Evolutionary conservation across 2,797 vertebrate genomes (phyloP), one percentile per base, ranked within the genome.

Genomic region (Sebastes taczanowskii): DNA sequence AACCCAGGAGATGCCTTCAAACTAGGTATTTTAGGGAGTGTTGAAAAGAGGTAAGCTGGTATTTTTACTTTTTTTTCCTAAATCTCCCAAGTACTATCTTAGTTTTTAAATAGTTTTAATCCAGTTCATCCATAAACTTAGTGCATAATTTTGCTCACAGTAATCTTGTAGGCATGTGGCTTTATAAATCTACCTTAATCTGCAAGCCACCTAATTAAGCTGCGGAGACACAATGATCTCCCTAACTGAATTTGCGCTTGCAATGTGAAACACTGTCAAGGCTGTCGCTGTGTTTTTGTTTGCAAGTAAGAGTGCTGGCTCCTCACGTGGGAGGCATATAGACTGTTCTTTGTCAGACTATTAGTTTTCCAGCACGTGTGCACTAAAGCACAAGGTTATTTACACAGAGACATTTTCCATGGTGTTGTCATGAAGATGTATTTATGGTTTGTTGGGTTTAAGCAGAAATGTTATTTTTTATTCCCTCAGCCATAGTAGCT

Each of bases 31-130:
- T 85, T 94, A 53, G 85, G 78, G 49, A 80, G 88, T 76, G 73
- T 87, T 78, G 83, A 85, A 66, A 93, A 89, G 82, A 93, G 92
- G 92, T 94, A 84, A 91, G 93, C 11, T 58, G 56, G 9, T 42
- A 3, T n/a, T 74, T 74, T 69, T n/a, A 38, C 2, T 5, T 63
- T 1, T 59, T 9, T 9, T 11, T 1, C 52, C 8, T 14, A 52
- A 34, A 55, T 7, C 22, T 61, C 7, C 3, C 1, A 5, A 61
- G 6, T 2, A 18, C 5, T 25, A 72, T 71, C 5, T 29, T 20
- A 69, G 3, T 63, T 59, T 27, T 52, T 2, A 35, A 58, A 49
- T 8, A 14, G 9, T 25, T 55, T 18, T 42, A 2, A n/a, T 23
- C 11, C 4, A 52, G 42, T 18, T 55, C 2, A 11, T 69, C 10